A percentile compares a stretch with the other conserved stretches of the same genome.
Conservation (phyloP, 2,888 invertebrate species). For the Argyresthia albistria region DNA sequence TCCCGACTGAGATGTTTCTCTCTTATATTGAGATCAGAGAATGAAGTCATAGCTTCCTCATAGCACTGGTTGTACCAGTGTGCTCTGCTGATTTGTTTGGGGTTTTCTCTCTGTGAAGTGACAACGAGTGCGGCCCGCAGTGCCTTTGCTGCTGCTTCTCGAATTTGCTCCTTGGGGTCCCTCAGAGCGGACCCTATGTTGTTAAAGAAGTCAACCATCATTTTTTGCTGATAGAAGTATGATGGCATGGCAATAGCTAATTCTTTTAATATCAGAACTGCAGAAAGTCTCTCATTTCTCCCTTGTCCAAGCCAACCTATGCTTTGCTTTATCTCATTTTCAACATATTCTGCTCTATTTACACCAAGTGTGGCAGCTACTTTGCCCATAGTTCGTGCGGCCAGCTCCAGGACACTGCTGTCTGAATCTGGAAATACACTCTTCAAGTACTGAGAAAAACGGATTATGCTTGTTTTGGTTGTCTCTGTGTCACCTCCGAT, state of each 20-base stretch:
- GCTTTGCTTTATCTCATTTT: conserved; percentile 94
- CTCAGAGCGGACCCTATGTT: conserved; percentile 91
- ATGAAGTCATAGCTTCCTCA: conserved; percentile 87
- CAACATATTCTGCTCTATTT: conserved; percentile 95
- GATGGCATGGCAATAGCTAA: conserved; percentile 97
- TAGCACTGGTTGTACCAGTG: conserved; percentile 95
- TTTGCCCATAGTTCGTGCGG: conserved; percentile 94
- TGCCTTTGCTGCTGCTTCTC: conserved; percentile 94
- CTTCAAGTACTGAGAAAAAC: conserved; percentile 93
- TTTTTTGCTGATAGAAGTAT: conserved; percentile 90
- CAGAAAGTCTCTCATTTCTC: conserved; percentile 91
- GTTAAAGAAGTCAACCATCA: conserved; percentile 89
- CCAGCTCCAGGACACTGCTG: conserved; percentile 91
- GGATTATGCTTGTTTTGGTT: conserved; percentile 86
- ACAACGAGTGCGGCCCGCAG: conserved; percentile 94
- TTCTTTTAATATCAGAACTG: conserved; percentile 92
- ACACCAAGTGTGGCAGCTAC: conserved; percentile 91
- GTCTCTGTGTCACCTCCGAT: conserved; percentile 94
- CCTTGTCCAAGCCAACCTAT: conserved; percentile 95
- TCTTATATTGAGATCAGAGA: conserved; percentile 71
- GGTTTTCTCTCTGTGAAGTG: conserved; percentile 93
- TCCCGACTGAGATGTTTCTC: conserved; percentile 84
- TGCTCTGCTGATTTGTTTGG: conserved; percentile 89
- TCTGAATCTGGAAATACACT: conserved; percentile 92
- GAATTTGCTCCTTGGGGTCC: conserved; percentile 91